Evolutionary conservation across 1,140 invertebrate species (phyloP), one percentile per base, ranked within the genome.

Genomic region (Magallana ariakensis): DNA sequence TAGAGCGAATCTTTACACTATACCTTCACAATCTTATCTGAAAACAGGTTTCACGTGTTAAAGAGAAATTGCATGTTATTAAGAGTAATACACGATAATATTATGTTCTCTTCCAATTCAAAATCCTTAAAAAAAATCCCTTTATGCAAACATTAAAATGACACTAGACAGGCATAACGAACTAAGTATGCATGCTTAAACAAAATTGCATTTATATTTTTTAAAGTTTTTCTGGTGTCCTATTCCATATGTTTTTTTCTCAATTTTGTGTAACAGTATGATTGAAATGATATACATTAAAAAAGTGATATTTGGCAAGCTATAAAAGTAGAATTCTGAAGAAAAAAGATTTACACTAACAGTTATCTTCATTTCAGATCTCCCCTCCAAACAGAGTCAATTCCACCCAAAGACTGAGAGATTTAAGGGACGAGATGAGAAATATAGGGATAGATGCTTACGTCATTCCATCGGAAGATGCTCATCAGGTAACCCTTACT

Each of bases 391-490:
- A 85, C 9, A 81, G 89, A 80, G 88, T 91, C 6, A 81, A 90
- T 54, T 91, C 91, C 6, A 88, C 90, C 53, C 46, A 89, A 60
- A 75, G 91, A 83, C 62, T 92, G 55, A 54, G 15, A n/a, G 89
- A 66, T 82, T 75, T 92, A 19, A 81, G 91, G 22, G 53, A 8
- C 1, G 80, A 85, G 10, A 89, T 90, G 85, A 55, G n/a, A 26
- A 8, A 6, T 0, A 33, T 75, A n/a, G 53, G 75, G 84, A 86
- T 94, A 5, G 66, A 92, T 70, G 98, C 97, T 0, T 97, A 98
- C 88, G 97, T 98, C 57, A 96, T 98, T 57, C 97, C 97, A 15
- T 96, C 96, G 0, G 96, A 95, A 83, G 97, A 98, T 95, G 96
- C 96, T 66, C 97, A 98, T 95, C 96, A 97, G 93, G 96, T 96